phyloP scores from a whole-genome alignment of 2,113 vertebrate genomes.

The Holacanthus passer region DNA sequence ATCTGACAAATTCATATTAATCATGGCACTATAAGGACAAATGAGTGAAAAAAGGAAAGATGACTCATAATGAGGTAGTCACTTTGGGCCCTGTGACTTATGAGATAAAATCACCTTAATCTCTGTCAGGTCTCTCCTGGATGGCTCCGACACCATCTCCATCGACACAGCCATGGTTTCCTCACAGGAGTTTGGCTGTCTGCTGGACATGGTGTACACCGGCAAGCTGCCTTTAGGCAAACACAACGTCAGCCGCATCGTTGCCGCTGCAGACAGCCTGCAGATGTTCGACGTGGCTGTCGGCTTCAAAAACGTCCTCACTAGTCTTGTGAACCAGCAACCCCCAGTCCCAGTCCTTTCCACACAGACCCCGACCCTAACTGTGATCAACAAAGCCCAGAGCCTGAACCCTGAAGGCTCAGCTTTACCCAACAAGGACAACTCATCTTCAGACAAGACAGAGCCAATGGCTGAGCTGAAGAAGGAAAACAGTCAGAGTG shows the following conservation, averaged over 20 bases:
- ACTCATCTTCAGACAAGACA: not conserved
- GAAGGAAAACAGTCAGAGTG: not conserved
- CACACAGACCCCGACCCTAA: not conserved
- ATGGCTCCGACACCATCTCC: conserved; percentile 88
- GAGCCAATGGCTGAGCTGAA: not conserved
- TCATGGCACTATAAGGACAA: not conserved
- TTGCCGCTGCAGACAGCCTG: conserved; percentile 89
- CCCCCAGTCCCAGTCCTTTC: not conserved
- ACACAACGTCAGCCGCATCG: conserved; percentile 89
- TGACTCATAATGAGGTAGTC: not conserved
- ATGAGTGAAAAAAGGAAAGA: too few relatives aligned
- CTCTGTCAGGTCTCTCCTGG: conserved; percentile 83
- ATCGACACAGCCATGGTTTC: conserved; percentile 87
- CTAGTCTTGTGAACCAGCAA: conserved; percentile 82
- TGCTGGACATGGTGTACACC: conserved; percentile 90
- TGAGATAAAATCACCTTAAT: not conserved
- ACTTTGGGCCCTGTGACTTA: not conserved
- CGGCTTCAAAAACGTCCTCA: conserved; percentile 90
- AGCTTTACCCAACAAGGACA: not conserved
- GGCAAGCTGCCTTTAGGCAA: conserved; percentile 90
- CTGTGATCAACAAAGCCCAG: conserved; percentile 10
- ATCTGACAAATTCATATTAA: not conserved
- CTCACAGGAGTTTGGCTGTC: conserved; percentile 88
- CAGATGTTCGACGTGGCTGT: conserved; percentile 95
- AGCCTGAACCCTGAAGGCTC: not conserved